Conservation (phyloP, 2,797 vertebrate genomes). For the Hybognathus amarus region DNA sequence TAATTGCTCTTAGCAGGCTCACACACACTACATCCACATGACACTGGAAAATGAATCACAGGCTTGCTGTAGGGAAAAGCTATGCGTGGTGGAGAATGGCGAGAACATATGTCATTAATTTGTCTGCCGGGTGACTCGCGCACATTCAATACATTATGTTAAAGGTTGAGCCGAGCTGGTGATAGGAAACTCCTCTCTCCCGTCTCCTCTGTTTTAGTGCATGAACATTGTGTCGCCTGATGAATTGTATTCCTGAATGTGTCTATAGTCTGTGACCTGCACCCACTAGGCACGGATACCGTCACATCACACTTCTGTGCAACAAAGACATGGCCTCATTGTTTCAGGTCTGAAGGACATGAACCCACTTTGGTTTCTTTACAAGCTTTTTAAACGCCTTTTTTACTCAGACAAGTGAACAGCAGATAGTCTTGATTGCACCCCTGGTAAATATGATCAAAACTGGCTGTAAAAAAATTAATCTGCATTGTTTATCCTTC, state of each 20-base stretch:
- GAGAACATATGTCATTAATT: conserved; percentile 44
- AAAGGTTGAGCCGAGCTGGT: conserved; percentile 49
- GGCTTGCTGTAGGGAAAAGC: conserved; percentile 47
- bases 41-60: conserved; percentile 52
- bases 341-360: conserved; percentile 41
- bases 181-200: conserved; percentile 34
- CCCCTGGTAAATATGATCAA: too few species aligned
- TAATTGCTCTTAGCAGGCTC: conserved; percentile 42
- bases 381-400: conserved; percentile 26
- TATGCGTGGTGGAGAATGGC: conserved; percentile 33
- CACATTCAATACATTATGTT: conserved; percentile 38
- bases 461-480: too few species aligned
- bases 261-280: background rate
- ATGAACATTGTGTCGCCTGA: conserved; percentile 32
- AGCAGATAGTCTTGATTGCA: too few species aligned
- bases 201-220: conserved; percentile 26
- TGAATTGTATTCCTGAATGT: conserved; percentile 31
- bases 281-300: background rate
- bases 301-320: conserved; percentile 21
- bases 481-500: too few species aligned
- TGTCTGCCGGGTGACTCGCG: conserved; percentile 15
- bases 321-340: conserved; percentile 48
- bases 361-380: conserved; percentile 34
- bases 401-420: too few species aligned
- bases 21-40: conserved; percentile 8